Percentiles rank a stretch among this genome's conserved stretches.
Evolutionary conservation across 2,888 invertebrate genomes (phyloP).

Genomic region (Yponomeuta cagnagella): DNA sequence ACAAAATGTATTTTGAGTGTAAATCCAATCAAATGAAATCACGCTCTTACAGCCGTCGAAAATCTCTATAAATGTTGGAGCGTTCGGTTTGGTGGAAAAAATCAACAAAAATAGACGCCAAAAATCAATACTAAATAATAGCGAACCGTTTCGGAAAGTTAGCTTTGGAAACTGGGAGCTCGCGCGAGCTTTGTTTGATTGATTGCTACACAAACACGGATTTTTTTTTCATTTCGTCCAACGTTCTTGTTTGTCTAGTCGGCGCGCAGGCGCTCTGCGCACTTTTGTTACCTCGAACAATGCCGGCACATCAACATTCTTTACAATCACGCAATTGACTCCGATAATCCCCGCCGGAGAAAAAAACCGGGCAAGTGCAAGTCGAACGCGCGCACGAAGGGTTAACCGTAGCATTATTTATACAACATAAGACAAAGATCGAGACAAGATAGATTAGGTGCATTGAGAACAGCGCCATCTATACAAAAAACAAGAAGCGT

Average conservation of each 20-base stretch:
- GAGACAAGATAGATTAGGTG: no score
- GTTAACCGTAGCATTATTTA: no score
- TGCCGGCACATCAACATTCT: background rate
- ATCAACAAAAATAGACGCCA: constrained; percentile 52
- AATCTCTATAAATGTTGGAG: constrained; percentile 52
- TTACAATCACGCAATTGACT: background rate
- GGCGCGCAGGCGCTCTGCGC: constrained; percentile 26
- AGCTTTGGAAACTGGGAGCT: constrained; percentile 49
- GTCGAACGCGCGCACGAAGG: no score
- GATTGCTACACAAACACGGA: constrained; percentile 65
- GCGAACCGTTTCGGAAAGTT: constrained; percentile 53
- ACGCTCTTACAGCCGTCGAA: constrained; percentile 43
- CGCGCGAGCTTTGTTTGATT: constrained; percentile 62
- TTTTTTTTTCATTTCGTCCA: constrained; percentile 55
- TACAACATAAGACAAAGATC: no score
- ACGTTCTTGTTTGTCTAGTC: constrained; percentile 47
- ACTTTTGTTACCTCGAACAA: constrained; percentile 35
- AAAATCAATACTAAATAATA: constrained; percentile 68
- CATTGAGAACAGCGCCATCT: no score
- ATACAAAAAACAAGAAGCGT: no score
- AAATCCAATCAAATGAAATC: constrained; percentile 46
- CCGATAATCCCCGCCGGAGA: background rate
- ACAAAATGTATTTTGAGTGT: constrained; percentile 27
- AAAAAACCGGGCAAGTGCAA: background rate
- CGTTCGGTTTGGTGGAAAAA: constrained; percentile 33